Evolutionary conservation across 2,888 invertebrate species (phyloP).

Genomic region (Criorhina ranunculi): DNA sequence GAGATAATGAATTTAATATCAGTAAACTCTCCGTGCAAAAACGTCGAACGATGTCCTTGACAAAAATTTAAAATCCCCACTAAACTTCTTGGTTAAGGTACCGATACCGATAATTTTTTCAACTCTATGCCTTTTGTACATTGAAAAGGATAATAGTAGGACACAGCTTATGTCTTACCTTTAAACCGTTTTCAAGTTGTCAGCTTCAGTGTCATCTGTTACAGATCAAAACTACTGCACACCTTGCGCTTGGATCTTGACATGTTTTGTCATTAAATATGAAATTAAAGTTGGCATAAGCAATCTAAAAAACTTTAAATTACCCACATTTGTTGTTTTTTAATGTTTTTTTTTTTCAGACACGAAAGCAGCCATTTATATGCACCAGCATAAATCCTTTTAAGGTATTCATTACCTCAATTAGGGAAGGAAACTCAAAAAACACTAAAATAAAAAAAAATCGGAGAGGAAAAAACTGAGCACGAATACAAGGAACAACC

Average conservation of each 20-base stretch:
- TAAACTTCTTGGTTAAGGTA: too few relatives aligned
- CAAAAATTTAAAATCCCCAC: too few relatives aligned
- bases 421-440: slow-evolving; percentile 37
- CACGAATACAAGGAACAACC: slow-evolving; percentile 20
- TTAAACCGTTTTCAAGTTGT: too few relatives aligned
- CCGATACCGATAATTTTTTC: too few relatives aligned
- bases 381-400: slow-evolving; percentile 44
- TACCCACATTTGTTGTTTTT: slow-evolving; percentile 10
- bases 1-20: too few relatives aligned
- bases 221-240: not conserved
- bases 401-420: slow-evolving; percentile 52
- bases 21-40: too few relatives aligned
- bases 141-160: too few relatives aligned
- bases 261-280: not conserved
- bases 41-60: too few relatives aligned
- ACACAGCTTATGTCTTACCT: too few relatives aligned
- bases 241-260: not conserved
- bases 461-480: not conserved
- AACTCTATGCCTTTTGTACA: too few relatives aligned
- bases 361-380: slow-evolving; percentile 21
- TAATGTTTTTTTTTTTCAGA: not conserved
- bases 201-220: too few relatives aligned
- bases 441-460: not conserved
- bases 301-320: not conserved
- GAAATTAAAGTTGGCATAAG: not conserved